phyloP scores from a whole-genome alignment of 2,113 vertebrate species.

The Tetrao urogallus region DNA sequence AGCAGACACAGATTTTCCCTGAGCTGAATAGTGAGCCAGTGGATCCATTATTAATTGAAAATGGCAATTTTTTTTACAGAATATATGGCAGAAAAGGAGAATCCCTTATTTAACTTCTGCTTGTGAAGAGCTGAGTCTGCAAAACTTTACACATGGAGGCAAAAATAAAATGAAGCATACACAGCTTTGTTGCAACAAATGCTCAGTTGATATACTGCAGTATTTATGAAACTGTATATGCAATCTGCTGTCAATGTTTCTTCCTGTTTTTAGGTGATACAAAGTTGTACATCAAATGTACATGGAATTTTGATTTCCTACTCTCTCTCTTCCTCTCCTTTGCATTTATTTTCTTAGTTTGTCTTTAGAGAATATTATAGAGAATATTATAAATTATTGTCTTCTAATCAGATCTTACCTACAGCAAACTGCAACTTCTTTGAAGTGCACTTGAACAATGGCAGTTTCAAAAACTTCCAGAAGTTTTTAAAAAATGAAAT shows the following conservation, averaged over 20 bases:
- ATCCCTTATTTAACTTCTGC: background rate
- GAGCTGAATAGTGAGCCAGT: background rate
- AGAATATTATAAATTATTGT: background rate
- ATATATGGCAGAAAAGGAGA: background rate
- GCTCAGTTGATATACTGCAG: background rate
- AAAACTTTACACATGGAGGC: background rate
- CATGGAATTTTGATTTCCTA: background rate
- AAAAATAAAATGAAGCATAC: background rate
- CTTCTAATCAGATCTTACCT: background rate
- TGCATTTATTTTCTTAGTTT: background rate
- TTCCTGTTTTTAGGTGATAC: background rate
- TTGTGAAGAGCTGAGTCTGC: background rate
- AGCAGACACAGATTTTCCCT: background rate
- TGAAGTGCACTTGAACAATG: background rate
- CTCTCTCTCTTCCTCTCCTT: rapidly evolving
- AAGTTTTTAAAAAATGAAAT: background rate
- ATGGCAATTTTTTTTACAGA: background rate
- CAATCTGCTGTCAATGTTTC: background rate
- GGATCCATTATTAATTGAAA: background rate
- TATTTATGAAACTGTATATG: background rate
- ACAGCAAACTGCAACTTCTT: background rate
- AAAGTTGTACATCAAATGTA: background rate
- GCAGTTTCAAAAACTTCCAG: background rate
- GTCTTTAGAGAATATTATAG: background rate
- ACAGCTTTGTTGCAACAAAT: background rate